A percentile compares a stretch with the other conserved stretches of the same genome.
Conservation (phyloP, 2,113 vertebrate genomes). For the Laticauda laticaudata region DNA sequence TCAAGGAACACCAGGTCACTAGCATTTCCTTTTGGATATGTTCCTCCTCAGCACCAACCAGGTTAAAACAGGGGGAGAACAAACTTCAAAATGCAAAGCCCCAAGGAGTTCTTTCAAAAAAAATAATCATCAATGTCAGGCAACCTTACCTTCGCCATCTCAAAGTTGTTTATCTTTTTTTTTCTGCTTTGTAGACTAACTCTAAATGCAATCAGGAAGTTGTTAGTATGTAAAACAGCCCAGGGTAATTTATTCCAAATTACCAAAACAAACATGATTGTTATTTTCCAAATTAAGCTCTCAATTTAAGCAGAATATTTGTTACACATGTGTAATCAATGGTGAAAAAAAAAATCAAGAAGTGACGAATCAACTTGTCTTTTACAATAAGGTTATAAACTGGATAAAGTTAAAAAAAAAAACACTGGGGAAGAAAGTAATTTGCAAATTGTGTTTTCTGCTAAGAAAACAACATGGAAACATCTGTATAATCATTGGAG, state of each 20-base stretch:
- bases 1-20: neutral
- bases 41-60: neutral
- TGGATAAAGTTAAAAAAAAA: neutral
- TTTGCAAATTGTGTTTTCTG: neutral
- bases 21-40: neutral
- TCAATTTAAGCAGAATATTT: neutral
- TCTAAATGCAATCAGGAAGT: neutral
- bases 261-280: neutral
- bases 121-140: neutral
- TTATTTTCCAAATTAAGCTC: constrained; percentile 1
- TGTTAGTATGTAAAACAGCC: neutral
- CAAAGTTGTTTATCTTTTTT: neutral
- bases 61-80: neutral
- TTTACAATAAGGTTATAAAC: neutral
- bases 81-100: neutral
- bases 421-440: neutral
- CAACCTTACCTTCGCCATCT: neutral
- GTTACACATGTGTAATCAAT: neutral
- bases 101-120: neutral
- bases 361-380: neutral
- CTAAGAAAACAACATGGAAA: neutral
- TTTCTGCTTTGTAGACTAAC: neutral
- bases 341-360: neutral
- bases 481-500: neutral
- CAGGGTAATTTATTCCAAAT: neutral